Percentiles rank a stretch among this genome's conserved stretches.
Evolutionary conservation across 2,113 vertebrate species (phyloP).

Genomic region (Neolamprologus ventralis): DNA sequence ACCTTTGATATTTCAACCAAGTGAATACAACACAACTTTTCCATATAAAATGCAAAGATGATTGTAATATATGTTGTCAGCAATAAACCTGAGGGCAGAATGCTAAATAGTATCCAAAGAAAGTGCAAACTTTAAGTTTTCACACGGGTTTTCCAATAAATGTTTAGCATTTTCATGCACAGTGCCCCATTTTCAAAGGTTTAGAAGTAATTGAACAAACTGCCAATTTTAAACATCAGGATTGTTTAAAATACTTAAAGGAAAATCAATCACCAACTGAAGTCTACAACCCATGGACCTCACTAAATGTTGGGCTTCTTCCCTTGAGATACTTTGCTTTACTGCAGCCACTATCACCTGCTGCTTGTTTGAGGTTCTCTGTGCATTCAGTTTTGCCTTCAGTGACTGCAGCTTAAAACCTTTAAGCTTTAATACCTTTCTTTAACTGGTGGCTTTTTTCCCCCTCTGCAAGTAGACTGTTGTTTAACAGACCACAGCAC

Average conservation of each 20-base stretch:
- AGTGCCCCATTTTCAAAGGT: neutral
- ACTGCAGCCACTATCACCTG: neutral
- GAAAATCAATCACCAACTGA: neutral
- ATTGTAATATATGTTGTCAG: neutral
- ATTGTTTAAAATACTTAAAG: neutral
- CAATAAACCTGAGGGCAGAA: neutral
- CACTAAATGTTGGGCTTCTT: neutral
- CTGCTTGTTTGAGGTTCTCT: neutral
- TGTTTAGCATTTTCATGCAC: neutral
- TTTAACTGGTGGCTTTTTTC: neutral
- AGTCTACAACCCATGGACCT: neutral
- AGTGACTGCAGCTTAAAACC: neutral
- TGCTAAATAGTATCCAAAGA: neutral
- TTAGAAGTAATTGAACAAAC: neutral
- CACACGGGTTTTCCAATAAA: neutral
- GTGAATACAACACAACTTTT: neutral
- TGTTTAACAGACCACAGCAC: neutral
- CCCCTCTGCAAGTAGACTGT: neutral
- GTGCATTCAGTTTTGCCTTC: neutral
- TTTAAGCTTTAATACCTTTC: neutral
- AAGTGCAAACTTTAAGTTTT: neutral
- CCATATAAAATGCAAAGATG: neutral
- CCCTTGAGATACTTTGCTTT: neutral
- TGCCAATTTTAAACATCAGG: neutral
- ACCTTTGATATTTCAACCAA: neutral